phyloP scores from a whole-genome alignment of 2,113 vertebrate species.

The Panthera uncia region DNA sequence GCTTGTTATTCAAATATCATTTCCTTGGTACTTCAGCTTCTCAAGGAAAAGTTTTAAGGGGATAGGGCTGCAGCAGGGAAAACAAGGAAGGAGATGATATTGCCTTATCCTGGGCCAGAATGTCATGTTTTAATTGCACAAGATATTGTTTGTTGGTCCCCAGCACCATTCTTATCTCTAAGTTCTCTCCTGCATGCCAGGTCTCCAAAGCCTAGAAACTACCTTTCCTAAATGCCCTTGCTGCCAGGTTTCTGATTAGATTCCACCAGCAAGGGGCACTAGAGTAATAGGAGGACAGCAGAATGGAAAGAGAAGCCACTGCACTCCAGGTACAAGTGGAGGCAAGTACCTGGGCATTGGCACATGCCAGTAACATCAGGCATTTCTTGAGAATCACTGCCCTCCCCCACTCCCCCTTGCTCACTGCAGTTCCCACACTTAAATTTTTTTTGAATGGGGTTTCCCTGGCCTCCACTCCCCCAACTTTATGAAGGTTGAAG shows the following conservation, averaged over 20 bases:
- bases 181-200: not conserved
- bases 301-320: not conserved
- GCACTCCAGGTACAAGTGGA: no score
- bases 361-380: not conserved
- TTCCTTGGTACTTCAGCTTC: not conserved
- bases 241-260: not conserved
- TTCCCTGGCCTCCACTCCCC: not conserved
- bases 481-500: not conserved
- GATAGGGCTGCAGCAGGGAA: not conserved
- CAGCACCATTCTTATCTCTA: not conserved
- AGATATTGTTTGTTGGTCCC: no score
- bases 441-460: not conserved
- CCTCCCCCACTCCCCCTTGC: no score
- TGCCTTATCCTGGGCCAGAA: not conserved
- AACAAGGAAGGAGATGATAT: not conserved
- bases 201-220: not conserved
- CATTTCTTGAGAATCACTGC: not conserved
- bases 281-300: not conserved
- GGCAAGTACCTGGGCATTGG: fast-evolving
- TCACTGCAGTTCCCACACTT: not conserved
- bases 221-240: not conserved
- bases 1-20: not conserved
- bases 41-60: not conserved
- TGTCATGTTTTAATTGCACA: not conserved
- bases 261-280: not conserved